These are phyloP conservation scores for Saccopteryx bilineata DNA, from an alignment of 2,113 vertebrate species.

Conservation along the genomic window DNA sequence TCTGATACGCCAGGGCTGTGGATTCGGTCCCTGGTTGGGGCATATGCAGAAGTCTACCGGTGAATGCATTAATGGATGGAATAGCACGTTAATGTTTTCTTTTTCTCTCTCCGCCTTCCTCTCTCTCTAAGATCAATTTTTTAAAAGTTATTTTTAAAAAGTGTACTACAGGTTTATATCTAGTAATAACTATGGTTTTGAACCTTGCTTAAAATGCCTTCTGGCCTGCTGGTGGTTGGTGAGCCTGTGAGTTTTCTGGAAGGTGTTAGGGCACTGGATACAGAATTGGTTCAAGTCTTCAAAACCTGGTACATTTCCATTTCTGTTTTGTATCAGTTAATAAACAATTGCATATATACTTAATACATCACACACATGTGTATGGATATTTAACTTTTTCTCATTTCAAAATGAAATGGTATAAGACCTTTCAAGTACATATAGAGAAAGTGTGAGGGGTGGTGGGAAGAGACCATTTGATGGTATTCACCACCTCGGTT, in stretches of 20 bases:
- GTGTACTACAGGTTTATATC: neutral
- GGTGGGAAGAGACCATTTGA: neutral
- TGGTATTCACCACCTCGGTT: neutral
- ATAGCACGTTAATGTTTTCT: too few relatives aligned
- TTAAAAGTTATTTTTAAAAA: too few relatives aligned
- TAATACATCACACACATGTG: neutral
- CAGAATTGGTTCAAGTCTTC: neutral
- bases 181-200: neutral
- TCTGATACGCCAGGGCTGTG: too few relatives aligned
- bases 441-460: neutral
- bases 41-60: too few relatives aligned
- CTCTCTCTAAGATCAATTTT: too few relatives aligned
- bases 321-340: conserved; percentile 43
- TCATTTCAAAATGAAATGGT: conserved; percentile 20
- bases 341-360: conserved; percentile 6
- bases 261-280: neutral
- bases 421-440: neutral
- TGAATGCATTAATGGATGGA: too few relatives aligned
- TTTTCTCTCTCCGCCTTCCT: too few relatives aligned
- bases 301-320: neutral
- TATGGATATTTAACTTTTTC: neutral
- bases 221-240: neutral
- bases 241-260: neutral
- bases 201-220: neutral
- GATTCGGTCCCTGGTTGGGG: too few relatives aligned